Conservation (phyloP, 2,888 invertebrate genomes). For the Copidosoma aretas region DNA sequence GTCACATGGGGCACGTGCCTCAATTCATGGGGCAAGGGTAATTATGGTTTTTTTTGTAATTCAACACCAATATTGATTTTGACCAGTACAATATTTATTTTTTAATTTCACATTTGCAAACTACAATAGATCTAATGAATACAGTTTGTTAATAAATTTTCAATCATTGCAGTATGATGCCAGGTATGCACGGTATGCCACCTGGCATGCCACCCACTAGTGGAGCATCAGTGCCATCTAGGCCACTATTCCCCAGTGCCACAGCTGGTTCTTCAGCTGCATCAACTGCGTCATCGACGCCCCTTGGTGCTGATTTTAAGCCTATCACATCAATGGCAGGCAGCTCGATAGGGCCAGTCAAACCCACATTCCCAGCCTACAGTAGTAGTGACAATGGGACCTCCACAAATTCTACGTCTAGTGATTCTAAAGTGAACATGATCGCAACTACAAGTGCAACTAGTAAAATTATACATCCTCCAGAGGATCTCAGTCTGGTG, state of each 20-base stretch:
- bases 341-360: slow-evolving; percentile 64
- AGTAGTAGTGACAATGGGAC: slow-evolving; percentile 57
- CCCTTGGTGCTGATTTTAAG: slow-evolving; percentile 70
- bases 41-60: too few species aligned
- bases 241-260: slow-evolving; percentile 85
- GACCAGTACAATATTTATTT: too few species aligned
- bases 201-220: slow-evolving; percentile 62
- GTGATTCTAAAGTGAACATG: slow-evolving; percentile 64
- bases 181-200: slow-evolving; percentile 62
- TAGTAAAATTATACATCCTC: slow-evolving; percentile 91
- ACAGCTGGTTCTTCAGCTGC: slow-evolving; percentile 68
- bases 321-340: slow-evolving; percentile 64
- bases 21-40: slow-evolving; percentile 77
- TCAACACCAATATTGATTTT: too few species aligned
- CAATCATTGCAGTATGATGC: slow-evolving; percentile 35
- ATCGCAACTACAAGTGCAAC: slow-evolving; percentile 83
- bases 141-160: slow-evolving; percentile 3
- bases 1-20: slow-evolving; percentile 74
- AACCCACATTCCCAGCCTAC: slow-evolving; percentile 83
- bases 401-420: slow-evolving; percentile 65
- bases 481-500: slow-evolving; percentile 85
- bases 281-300: slow-evolving; percentile 62
- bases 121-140: neutral
- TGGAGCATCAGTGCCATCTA: slow-evolving; percentile 61
- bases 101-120: neutral